Evolutionary conservation across 2,113 vertebrate species (phyloP).

Genomic region (Spilogale gracilis): DNA sequence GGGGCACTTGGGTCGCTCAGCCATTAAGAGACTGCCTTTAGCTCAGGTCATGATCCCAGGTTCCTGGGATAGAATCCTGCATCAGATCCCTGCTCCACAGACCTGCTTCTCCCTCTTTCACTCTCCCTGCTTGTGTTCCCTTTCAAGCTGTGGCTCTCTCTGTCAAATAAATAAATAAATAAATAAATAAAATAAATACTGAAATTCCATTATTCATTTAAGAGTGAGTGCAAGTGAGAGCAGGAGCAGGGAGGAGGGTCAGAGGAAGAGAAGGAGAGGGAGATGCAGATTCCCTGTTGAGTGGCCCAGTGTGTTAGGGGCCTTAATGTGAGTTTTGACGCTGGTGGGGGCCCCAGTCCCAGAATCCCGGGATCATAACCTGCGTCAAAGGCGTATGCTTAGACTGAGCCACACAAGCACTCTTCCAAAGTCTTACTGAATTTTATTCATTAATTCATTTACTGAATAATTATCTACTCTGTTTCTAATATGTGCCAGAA

Average conservation of each 20-base stretch:
- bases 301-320: not conserved
- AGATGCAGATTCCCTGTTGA: not conserved
- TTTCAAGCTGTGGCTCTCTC: too few species aligned
- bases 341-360: not conserved
- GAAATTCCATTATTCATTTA: not conserved
- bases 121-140: too few species aligned
- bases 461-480: not conserved
- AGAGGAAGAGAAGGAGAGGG: not conserved
- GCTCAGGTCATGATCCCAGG: too few species aligned
- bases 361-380: not conserved
- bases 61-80: too few species aligned
- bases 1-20: too few species aligned
- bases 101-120: too few species aligned
- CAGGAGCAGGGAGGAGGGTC: not conserved
- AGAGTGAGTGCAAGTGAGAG: not conserved
- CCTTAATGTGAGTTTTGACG: not conserved
- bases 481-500: not conserved
- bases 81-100: too few species aligned
- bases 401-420: not conserved
- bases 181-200: too few species aligned
- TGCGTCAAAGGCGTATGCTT: not conserved
- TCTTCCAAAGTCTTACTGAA: not conserved
- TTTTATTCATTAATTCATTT: not conserved
- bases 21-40: too few species aligned
- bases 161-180: too few species aligned